Base-by-base conservation (phyloP, 2,113 vertebrate genomes). In the Chionodraco myersi region DNA sequence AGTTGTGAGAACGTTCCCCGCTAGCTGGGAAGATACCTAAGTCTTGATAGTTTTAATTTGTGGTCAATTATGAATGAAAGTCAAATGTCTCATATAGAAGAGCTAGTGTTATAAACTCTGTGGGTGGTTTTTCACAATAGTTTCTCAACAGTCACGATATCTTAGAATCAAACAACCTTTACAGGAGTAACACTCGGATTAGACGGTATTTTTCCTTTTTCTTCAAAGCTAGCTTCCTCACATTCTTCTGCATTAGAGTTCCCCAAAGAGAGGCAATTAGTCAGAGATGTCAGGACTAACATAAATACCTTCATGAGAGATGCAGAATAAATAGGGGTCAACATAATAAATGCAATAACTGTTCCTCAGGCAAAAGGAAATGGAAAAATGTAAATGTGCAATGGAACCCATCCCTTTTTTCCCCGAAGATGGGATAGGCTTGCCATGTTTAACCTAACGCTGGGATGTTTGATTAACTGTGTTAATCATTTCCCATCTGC, bases 401-500 rank as follows among this genome's bases (percentile, higher is more conserved):
- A 77, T 45, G 73, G 77, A 86, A 86, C 66, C 84, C 81, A 91
- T 93, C 81, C 86, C 88, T 92, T 92, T 89, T 90, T 85, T 45
- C 88, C 36, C 5, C 90, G 84, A 89, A 86, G 88, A 86, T 83
- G 80, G 87, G 88, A 92, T 89, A 86, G 91, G 83, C 86, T 91
- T 88, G 86, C 89, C 87, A 88, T 92, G 86, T 93, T 92, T 92
- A 92, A 92, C 90, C 91, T 89, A 93, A 91, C 72, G 61, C 87
- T 85, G 85, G 86, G 84, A 91, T 92, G 91, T 93, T 92, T 94
- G 93, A 94, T 92, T 93, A 94, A 92, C 89, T 90, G 82, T 92
- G 89, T 92, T 92, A 94, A 94, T 92, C 90, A 93, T 94, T 92
- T 91, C 87, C 91, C 90, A 92, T 94, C 92, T 93, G 88, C 85